These are phyloP conservation scores for Drosophila sproati DNA, from an alignment of 1,140 invertebrate species.

Conservation along the genomic window DNA sequence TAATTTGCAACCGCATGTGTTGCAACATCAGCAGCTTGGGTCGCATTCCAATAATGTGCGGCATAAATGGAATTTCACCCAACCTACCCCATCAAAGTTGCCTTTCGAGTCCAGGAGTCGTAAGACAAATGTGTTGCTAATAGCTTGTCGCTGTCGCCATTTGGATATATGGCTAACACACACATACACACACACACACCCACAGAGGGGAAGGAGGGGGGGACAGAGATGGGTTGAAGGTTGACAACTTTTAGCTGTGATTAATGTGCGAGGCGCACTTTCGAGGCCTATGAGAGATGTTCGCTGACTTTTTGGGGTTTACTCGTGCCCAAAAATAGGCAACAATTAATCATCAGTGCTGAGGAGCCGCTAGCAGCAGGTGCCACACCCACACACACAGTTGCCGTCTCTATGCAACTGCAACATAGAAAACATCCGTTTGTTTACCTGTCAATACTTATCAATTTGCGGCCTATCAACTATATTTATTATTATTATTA, in stretches of 20 bases:
- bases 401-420: conserved; percentile 7
- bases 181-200: no score
- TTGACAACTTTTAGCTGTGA: conserved; percentile 51
- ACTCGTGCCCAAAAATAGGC: conserved; percentile 41
- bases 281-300: conserved; percentile 61
- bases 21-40: conserved; percentile 54
- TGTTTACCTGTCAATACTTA: conserved; percentile 41
- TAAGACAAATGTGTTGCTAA: conserved; percentile 82
- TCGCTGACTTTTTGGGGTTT: conserved; percentile 65
- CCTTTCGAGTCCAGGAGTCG: conserved; percentile 47
- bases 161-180: conserved; percentile 6
- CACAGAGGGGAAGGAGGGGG: neutral
- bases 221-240: neutral
- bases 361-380: conserved; percentile 46
- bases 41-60: conserved; percentile 63
- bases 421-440: conserved; percentile 4
- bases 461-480: conserved; percentile 37
- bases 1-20: conserved; percentile 77
- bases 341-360: conserved; percentile 66
- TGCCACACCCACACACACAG: conserved; percentile 26
- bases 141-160: conserved; percentile 73
- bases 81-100: conserved; percentile 21
- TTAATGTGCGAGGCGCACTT: conserved; percentile 64
- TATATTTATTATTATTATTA: neutral
- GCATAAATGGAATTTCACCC: conserved; percentile 72